Percentiles rank a stretch among this genome's conserved stretches.
Evolutionary conservation across 2,888 invertebrate genomes (phyloP).

Genomic region (Oeneis ivallda): DNA sequence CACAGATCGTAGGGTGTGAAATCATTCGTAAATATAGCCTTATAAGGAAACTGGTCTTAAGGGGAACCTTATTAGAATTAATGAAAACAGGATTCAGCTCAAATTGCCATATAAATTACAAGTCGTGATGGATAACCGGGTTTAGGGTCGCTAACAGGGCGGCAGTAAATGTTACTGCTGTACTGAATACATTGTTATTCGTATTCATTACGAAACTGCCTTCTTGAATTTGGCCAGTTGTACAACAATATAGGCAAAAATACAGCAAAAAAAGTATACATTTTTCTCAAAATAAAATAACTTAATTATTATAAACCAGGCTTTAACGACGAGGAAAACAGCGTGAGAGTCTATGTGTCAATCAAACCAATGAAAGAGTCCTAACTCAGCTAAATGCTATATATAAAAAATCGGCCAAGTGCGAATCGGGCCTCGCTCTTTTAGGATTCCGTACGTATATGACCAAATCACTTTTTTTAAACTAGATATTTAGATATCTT

Average conservation of each 20-base stretch:
- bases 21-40: conserved; percentile 43
- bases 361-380: too few relatives aligned
- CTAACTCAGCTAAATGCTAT: too few relatives aligned
- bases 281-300: too few relatives aligned
- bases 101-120: conserved; percentile 57
- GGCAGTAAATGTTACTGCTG: conserved; percentile 33
- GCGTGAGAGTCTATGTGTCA: too few relatives aligned
- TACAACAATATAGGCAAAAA: background rate
- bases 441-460: too few relatives aligned
- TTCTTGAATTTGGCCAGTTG: background rate
- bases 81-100: conserved; percentile 50
- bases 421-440: too few relatives aligned
- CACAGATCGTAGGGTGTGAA: conserved; percentile 19
- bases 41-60: conserved; percentile 58
- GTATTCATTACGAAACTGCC: conserved; percentile 4
- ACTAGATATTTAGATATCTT: too few relatives aligned
- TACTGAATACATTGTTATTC: conserved; percentile 30
- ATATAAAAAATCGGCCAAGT: too few relatives aligned
- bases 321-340: too few relatives aligned
- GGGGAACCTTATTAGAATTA: conserved; percentile 54
- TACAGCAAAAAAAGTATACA: too few relatives aligned
- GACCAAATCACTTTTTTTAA: too few relatives aligned
- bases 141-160: conserved; percentile 27
- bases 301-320: too few relatives aligned
- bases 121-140: conserved; percentile 46